Conservation (phyloP, 2,888 invertebrate species). For the Lycocerus yunnanus region DNA sequence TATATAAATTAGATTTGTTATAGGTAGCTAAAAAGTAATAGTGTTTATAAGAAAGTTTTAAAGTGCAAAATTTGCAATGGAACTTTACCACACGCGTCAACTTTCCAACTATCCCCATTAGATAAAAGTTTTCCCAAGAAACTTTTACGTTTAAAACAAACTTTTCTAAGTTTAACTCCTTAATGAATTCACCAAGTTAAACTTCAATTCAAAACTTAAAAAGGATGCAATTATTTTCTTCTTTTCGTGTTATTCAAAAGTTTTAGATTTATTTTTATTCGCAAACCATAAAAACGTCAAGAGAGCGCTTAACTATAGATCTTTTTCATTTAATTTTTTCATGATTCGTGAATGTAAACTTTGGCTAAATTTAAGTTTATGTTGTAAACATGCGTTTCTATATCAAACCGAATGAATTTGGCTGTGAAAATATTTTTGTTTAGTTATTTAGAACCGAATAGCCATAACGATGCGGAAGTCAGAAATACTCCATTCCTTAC, state of each 20-base stretch:
- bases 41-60: slow-evolving; percentile 13
- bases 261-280: slow-evolving; percentile 18
- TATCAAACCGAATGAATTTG: background rate
- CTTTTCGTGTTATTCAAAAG: slow-evolving; percentile 10
- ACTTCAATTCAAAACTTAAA: slow-evolving; percentile 25
- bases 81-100: slow-evolving; percentile 33
- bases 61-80: slow-evolving; percentile 19
- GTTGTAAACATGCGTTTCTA: background rate
- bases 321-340: background rate
- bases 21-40: slow-evolving; percentile 2
- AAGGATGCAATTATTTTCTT: slow-evolving; percentile 31
- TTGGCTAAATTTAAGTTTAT: background rate
- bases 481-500: background rate
- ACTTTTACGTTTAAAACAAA: slow-evolving; percentile 32
- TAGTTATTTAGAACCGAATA: background rate
- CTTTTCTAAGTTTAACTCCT: slow-evolving; percentile 27
- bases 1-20: background rate
- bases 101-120: slow-evolving; percentile 40
- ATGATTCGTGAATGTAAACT: background rate
- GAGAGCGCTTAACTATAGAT: background rate
- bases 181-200: slow-evolving; percentile 40
- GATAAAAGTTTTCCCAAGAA: slow-evolving; percentile 33
- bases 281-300: slow-evolving; percentile 7
- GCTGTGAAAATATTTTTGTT: background rate
- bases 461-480: background rate